A percentile compares a stretch with the other conserved stretches of the same genome.
phyloP scores from a whole-genome alignment of 2,888 invertebrate species.

The Caenorhabditis imperialis region DNA sequence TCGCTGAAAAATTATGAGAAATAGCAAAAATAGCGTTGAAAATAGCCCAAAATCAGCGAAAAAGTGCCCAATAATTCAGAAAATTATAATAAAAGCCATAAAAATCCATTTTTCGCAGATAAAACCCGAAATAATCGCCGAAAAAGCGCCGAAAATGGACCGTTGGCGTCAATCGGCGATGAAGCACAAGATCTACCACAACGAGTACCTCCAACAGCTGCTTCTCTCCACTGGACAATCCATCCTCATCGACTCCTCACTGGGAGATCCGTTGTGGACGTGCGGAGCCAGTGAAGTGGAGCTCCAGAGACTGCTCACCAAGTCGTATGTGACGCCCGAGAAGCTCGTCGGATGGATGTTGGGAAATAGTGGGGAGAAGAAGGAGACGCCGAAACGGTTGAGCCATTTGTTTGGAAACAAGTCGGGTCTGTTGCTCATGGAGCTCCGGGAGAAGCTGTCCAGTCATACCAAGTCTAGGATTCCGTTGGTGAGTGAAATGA shows the following conservation, averaged over 20 bases:
- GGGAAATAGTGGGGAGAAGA: conserved; percentile 30
- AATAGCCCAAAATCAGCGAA: too few relatives aligned
- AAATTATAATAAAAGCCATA: neutral
- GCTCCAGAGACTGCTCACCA: conserved; percentile 74
- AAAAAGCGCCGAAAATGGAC: conserved; percentile 71
- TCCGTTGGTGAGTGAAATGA: conserved; percentile 62
- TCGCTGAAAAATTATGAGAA: neutral
- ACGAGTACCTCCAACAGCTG: conserved; percentile 73
- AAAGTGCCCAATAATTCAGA: too few relatives aligned
- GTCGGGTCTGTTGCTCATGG: conserved; percentile 75
- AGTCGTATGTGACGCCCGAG: conserved; percentile 69
- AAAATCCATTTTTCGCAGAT: conserved; percentile 28
- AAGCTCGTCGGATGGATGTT: conserved; percentile 73
- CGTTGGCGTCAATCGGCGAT: conserved; percentile 77
- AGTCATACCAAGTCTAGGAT: conserved; percentile 60
- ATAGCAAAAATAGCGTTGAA: too few relatives aligned
- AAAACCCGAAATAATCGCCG: conserved; percentile 52
- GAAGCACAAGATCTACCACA: conserved; percentile 75
- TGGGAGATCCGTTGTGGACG: conserved; percentile 72
- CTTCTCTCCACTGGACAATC: conserved; percentile 76
- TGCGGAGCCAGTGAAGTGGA: conserved; percentile 73
- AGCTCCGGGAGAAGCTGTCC: conserved; percentile 70
- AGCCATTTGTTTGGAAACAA: conserved; percentile 73
- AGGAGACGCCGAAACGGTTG: conserved; percentile 46
- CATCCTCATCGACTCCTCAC: conserved; percentile 71